phyloP scores from a whole-genome alignment of 2,797 vertebrate genomes.

The Chiloscyllium punctatum region DNA sequence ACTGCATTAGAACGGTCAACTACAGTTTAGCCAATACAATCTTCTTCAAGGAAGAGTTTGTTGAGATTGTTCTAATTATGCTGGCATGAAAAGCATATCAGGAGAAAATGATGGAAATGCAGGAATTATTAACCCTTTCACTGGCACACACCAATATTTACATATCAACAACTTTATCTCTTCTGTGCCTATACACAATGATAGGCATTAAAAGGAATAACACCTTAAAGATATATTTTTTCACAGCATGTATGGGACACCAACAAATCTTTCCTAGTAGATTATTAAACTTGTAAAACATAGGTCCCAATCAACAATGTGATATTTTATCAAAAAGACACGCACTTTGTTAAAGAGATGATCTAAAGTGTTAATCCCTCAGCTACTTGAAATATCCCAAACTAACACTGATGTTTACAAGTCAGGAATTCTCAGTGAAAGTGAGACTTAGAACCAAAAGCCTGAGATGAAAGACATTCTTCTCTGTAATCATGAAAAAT shows the following conservation, averaged over 20 bases:
- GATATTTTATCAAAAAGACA: neutral
- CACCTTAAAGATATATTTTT: neutral
- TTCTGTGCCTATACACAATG: neutral
- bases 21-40: neutral
- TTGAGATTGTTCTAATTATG: neutral
- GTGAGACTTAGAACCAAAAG: neutral
- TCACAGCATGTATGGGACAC: neutral
- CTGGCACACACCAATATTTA: conserved; percentile 26
- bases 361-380: neutral
- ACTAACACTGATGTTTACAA: neutral
- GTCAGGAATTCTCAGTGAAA: neutral
- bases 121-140: conserved; percentile 37
- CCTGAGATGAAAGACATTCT: neutral
- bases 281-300: neutral
- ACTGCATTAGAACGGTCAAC: neutral
- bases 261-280: neutral
- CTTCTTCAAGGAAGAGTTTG: neutral
- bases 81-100: conserved; percentile 27
- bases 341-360: neutral
- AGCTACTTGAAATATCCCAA: neutral
- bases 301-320: neutral
- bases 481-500: neutral
- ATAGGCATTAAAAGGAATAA: neutral
- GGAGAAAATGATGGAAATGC: conserved; percentile 33
- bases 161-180: neutral